Percentiles rank a stretch among this genome's conserved stretches.
phyloP scores from a whole-genome alignment of 2,888 invertebrate species.

The Noctua janthe region DNA sequence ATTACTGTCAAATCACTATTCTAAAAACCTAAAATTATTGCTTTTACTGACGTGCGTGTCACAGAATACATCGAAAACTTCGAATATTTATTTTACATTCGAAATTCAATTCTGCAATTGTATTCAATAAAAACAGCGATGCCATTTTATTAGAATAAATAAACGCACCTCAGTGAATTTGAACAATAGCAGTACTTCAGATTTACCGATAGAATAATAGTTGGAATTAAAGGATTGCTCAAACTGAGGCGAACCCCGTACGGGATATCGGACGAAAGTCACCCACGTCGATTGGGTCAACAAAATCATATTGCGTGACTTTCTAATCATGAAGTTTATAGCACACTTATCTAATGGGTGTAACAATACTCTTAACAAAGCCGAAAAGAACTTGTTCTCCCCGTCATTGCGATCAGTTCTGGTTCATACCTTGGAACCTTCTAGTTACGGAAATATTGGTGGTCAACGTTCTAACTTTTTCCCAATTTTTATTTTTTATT shows the following conservation, averaged over 20 bases:
- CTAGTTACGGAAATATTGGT: too few relatives aligned
- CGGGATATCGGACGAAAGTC: background rate
- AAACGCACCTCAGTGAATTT: constrained; percentile 18
- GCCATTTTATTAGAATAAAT: constrained; percentile 15
- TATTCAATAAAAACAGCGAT: constrained; percentile 12
- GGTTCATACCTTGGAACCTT: too few relatives aligned
- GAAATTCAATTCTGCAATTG: constrained; percentile 2
- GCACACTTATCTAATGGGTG: background rate
- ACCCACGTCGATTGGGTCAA: background rate
- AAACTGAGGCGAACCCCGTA: background rate
- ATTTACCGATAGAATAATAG: constrained; percentile 25
- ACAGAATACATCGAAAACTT: constrained; percentile 17
- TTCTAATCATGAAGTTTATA: background rate
- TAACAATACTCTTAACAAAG: too few relatives aligned
- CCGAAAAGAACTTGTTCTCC: too few relatives aligned
- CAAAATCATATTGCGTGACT: background rate
- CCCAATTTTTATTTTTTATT: too few relatives aligned
- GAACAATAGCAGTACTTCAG: constrained; percentile 36
- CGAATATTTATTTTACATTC: constrained; percentile 21
- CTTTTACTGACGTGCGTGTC: background rate
- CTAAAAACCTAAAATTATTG: background rate
- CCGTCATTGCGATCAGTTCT: too few relatives aligned
- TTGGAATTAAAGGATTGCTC: background rate
- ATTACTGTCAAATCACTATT: too few relatives aligned
- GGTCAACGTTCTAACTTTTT: too few relatives aligned